A percentile compares a stretch with the other conserved stretches of the same genome.
These are phyloP conservation scores for Nymphicus hollandicus DNA, from an alignment of 2,113 vertebrate genomes.

Conservation along the genomic window DNA sequence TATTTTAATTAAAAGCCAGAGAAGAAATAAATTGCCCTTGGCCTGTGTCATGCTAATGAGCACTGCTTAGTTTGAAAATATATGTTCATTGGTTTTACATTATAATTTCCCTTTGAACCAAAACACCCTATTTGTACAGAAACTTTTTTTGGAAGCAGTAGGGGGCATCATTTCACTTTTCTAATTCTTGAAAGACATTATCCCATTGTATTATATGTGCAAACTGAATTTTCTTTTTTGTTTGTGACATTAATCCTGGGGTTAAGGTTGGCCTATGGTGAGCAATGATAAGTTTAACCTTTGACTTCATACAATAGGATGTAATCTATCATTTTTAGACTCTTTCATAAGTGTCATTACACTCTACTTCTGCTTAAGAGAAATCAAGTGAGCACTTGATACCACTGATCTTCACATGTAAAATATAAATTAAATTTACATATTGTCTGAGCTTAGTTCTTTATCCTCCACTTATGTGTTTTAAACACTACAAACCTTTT, in stretches of 20 bases:
- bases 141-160: slow-evolving; percentile 47
- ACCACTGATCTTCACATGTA: not conserved
- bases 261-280: slow-evolving; percentile 66
- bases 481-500: slow-evolving; percentile 1
- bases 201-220: not conserved
- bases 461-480: slow-evolving; percentile 2
- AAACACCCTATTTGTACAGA: not conserved
- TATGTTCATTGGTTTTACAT: not conserved
- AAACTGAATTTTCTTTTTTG: slow-evolving; percentile 52
- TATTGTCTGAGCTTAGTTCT: not conserved
- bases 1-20: slow-evolving; percentile 43
- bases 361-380: slow-evolving; percentile 30
- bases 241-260: slow-evolving; percentile 72
- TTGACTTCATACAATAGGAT: slow-evolving; percentile 58
- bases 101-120: slow-evolving; percentile 3
- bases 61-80: not conserved
- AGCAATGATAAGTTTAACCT: slow-evolving; percentile 75
- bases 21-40: not conserved
- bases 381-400: slow-evolving; percentile 3
- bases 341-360: slow-evolving; percentile 14
- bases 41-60: not conserved
- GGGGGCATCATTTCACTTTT: slow-evolving; percentile 74
- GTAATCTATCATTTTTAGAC: slow-evolving; percentile 66
- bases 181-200: slow-evolving; percentile 65
- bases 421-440: not conserved